Conservation (phyloP, 2,888 invertebrate genomes). For the Zhuqinia jingwanae region DNA sequence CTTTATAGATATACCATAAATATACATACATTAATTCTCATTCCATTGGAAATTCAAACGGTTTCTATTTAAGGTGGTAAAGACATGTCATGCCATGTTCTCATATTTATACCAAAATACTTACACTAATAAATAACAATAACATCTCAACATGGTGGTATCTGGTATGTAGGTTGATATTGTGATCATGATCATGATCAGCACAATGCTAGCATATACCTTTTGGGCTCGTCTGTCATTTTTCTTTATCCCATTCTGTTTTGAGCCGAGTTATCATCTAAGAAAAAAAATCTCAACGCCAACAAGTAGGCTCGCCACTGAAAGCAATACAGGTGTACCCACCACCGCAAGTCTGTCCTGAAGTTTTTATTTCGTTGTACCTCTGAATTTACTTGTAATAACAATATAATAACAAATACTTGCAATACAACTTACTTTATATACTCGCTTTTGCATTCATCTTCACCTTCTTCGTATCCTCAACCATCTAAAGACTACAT, state of each 20-base stretch:
- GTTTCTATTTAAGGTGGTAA: constrained; percentile 14
- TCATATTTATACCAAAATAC: neutral
- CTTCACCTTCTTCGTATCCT: constrained; percentile 12
- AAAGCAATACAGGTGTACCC: constrained; percentile 10
- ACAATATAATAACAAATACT: neutral
- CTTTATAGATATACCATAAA: too few relatives aligned
- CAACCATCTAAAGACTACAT: too few relatives aligned
- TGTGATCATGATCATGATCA: constrained; percentile 3
- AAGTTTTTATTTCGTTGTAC: constrained; percentile 29
- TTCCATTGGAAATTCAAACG: too few relatives aligned
- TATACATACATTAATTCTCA: too few relatives aligned
- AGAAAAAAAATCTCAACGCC: neutral
- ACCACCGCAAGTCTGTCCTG: constrained; percentile 2
- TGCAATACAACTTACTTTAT: too few relatives aligned
- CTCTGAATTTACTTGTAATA: neutral
- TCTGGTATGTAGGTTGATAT: constrained; percentile 39
- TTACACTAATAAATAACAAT: too few relatives aligned
- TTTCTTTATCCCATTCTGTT: constrained; percentile 24
- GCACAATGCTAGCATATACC: neutral
- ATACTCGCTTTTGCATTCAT: constrained; percentile 30
- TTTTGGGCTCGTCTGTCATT: constrained; percentile 28
- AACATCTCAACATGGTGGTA: neutral
- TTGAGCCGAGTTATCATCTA: neutral
- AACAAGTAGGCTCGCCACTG: neutral
- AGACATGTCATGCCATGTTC: neutral